Conservation (phyloP, 2,888 invertebrate species). For the Aradus depressus region DNA sequence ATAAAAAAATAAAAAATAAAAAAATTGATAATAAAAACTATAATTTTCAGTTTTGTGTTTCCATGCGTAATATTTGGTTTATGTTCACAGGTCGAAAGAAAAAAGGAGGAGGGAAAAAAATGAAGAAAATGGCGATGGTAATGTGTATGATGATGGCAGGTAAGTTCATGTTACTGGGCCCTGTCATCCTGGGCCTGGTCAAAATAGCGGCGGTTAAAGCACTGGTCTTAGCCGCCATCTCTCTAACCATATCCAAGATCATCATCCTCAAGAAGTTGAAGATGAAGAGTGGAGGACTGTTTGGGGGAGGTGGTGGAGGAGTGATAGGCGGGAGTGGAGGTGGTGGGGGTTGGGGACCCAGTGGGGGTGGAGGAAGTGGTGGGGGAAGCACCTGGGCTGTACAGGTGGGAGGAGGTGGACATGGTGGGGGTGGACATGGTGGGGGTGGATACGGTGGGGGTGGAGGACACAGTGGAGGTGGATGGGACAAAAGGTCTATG, state of each 20-base stretch:
- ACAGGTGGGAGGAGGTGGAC: conserved; percentile 18
- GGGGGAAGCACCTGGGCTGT: no score
- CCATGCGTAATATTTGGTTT: no score
- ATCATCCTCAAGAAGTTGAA: conserved; percentile 31
- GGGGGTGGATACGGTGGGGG: no score
- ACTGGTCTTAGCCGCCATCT: conserved; percentile 28
- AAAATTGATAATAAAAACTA: no score
- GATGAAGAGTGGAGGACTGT: no score
- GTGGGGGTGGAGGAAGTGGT: conserved; percentile 4
- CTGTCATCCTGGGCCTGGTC: conserved; percentile 30
- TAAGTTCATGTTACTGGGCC: conserved; percentile 30
- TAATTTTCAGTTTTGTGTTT: no score
- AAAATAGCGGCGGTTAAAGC: conserved; percentile 31
- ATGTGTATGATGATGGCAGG: conserved; percentile 31
- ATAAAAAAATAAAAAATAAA: no score
- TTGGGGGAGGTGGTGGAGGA: conserved; percentile 20
- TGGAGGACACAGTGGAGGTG: no score
- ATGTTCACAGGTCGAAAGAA: conserved; percentile 29
- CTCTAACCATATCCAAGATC: conserved; percentile 31
- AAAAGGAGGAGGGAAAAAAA: conserved; percentile 28
- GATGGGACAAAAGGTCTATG: conserved; percentile 9
- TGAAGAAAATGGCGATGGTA: conserved; percentile 33
- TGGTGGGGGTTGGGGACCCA: conserved; percentile 9
- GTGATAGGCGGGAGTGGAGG: conserved; percentile 13
- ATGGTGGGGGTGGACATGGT: no score